Evolutionary conservation across 2,797 vertebrate genomes (phyloP).

Genomic region (Mionectes olivaceus): DNA sequence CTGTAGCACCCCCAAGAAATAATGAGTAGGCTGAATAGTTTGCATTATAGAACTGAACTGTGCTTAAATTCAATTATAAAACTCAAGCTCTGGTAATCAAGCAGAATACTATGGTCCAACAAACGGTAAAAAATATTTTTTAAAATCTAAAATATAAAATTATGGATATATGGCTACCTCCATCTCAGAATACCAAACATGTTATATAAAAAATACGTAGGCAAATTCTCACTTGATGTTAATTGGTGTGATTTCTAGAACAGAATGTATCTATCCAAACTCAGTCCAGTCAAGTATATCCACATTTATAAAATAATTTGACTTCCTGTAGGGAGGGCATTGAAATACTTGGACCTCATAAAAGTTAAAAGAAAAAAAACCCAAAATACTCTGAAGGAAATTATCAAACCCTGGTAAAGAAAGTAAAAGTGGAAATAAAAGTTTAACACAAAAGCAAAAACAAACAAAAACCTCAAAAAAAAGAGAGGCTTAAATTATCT

Average conservation of each 20-base stretch:
- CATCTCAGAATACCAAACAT: accelerated
- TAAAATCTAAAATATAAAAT: neutral
- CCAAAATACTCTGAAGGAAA: neutral
- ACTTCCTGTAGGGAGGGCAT: neutral
- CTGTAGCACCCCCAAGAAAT: neutral
- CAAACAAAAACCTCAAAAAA: neutral
- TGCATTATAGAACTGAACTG: neutral
- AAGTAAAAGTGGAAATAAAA: neutral
- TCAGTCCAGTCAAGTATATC: neutral
- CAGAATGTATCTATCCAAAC: neutral
- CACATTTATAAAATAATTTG: neutral
- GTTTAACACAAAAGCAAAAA: neutral
- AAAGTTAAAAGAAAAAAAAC: neutral
- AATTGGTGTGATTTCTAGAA: neutral
- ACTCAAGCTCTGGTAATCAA: neutral
- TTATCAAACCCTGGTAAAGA: neutral
- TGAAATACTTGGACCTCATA: neutral
- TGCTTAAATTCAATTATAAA: neutral
- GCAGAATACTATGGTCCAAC: neutral
- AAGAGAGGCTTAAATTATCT: neutral
- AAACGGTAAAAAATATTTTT: neutral
- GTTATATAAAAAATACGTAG: neutral
- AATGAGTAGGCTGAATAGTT: neutral
- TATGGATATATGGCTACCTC: neutral
- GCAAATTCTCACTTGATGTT: neutral